These are phyloP conservation scores for Columba livia DNA, from an alignment of 2,113 vertebrate species.

Conservation along the genomic window DNA sequence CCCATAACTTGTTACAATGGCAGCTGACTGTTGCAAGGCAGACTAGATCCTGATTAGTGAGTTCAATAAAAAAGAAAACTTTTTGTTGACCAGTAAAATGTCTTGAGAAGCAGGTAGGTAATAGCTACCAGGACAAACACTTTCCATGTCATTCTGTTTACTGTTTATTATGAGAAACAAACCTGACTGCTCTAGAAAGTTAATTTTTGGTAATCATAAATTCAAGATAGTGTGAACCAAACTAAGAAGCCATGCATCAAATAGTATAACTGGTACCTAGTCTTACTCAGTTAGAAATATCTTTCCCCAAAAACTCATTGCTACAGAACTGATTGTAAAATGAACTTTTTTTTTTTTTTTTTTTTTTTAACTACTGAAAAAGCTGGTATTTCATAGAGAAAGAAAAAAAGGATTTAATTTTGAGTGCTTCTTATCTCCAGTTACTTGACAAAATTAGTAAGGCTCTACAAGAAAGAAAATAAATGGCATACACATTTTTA, in stretches of 20 bases:
- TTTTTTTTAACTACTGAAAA: neutral
- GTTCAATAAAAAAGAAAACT: neutral
- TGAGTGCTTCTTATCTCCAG: neutral
- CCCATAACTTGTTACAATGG: constrained; percentile 56
- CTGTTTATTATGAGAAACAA: neutral
- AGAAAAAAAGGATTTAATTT: neutral
- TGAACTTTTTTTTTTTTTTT: neutral
- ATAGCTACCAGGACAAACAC: neutral
- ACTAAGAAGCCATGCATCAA: neutral
- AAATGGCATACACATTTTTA: neutral
- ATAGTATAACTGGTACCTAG: neutral
- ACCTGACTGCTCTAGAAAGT: neutral
- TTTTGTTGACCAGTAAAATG: neutral
- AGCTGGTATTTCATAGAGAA: neutral
- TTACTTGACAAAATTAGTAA: neutral
- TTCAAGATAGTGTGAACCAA: neutral
- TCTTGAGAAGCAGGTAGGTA: neutral
- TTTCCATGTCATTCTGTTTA: neutral
- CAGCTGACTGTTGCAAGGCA: constrained; percentile 42
- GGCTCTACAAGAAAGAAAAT: neutral
- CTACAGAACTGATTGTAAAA: neutral
- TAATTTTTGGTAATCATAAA: neutral
- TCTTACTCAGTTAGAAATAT: neutral
- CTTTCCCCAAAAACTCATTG: neutral
- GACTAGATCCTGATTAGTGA: constrained; percentile 6